These are phyloP conservation scores for Andrena marginata DNA, from an alignment of 2,888 invertebrate species.

Conservation along the genomic window DNA sequence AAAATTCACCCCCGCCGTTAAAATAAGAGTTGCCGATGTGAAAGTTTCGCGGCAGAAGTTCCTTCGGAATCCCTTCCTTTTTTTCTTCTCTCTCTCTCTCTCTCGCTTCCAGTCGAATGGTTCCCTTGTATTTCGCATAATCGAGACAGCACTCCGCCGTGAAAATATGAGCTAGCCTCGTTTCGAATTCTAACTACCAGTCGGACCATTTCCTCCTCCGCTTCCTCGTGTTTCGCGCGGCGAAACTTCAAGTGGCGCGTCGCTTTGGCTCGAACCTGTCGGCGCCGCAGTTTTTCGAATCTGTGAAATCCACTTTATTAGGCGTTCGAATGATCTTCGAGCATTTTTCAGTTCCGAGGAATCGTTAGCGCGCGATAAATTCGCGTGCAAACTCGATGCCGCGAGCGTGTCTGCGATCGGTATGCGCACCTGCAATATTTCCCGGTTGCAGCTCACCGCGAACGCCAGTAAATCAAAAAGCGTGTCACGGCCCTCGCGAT, in stretches of 20 bases:
- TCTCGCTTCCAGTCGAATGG: conserved; percentile 1
- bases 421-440: conserved; percentile 6
- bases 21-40: conserved; percentile 56
- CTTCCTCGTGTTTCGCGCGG: not conserved
- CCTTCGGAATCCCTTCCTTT: conserved; percentile 6
- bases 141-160: conserved; percentile 22
- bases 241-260: not conserved
- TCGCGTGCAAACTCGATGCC: not conserved
- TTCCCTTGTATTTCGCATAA: conserved; percentile 34
- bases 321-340: no score
- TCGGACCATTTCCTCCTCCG: not conserved
- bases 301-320: not conserved
- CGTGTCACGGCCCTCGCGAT: conserved; percentile 21
- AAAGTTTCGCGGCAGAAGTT: conserved; percentile 45
- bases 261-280: not conserved
- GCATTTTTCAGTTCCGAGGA: no score
- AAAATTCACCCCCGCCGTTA: conserved; percentile 49
- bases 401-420: not conserved
- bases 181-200: conserved; percentile 36
- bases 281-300: not conserved
- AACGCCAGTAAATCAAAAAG: conserved; percentile 41
- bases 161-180: conserved; percentile 30
- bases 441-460: conserved; percentile 11
- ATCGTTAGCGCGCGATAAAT: not conserved
- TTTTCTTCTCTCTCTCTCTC: not conserved